These are phyloP conservation scores for Helleia helle DNA, from an alignment of 2,888 invertebrate genomes.

Conservation along the genomic window DNA sequence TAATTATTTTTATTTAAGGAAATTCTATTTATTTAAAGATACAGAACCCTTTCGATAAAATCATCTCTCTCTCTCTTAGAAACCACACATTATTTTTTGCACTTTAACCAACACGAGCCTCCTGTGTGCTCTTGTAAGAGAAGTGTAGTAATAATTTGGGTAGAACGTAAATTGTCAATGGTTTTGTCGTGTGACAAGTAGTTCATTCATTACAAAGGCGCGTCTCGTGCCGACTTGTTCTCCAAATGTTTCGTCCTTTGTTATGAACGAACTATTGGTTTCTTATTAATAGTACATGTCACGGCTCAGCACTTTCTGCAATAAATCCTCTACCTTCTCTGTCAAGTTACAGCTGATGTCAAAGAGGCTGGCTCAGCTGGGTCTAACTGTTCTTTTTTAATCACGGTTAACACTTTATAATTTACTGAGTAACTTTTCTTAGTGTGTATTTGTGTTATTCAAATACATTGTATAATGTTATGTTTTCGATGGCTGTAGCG, in stretches of 20 bases:
- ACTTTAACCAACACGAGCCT: not conserved
- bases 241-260: conserved; percentile 1
- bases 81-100: not conserved
- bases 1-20: no score
- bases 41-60: not conserved
- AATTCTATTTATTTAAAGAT: not conserved
- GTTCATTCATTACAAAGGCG: conserved; percentile 5
- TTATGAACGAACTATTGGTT: conserved; percentile 1
- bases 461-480: no score
- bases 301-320: not conserved
- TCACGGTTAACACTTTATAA: no score
- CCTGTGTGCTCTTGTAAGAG: not conserved
- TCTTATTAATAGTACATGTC: not conserved
- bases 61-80: not conserved
- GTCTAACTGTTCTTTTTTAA: not conserved
- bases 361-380: not conserved
- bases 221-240: conserved; percentile 4
- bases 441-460: no score
- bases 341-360: not conserved
- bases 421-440: no score
- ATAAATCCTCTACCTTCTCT: not conserved
- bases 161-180: conserved; percentile 51
- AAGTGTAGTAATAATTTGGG: conserved; percentile 1
- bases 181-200: conserved; percentile 56
- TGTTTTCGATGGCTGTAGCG: not conserved